A percentile compares a stretch with the other conserved stretches of the same genome.
phyloP scores from a whole-genome alignment of 2,113 vertebrate species.

The Gavia stellata region DNA sequence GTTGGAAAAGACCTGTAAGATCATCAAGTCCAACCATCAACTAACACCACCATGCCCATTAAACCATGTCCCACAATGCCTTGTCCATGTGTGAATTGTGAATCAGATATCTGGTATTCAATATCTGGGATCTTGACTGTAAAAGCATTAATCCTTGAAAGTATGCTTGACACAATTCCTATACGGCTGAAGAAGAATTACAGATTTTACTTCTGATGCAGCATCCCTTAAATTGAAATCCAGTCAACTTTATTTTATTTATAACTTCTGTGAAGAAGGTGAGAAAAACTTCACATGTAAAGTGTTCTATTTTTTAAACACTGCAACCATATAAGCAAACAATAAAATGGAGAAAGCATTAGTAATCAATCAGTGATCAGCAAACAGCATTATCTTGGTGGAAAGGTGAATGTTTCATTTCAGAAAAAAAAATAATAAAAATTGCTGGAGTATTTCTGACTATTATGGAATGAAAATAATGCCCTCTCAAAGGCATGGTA shows the following conservation, averaged over 20 bases:
- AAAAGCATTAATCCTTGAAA: neutral
- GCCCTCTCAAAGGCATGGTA: neutral
- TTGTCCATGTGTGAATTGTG: no score
- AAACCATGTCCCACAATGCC: no score
- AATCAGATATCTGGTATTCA: neutral
- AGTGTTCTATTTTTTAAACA: neutral
- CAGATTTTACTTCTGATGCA: neutral
- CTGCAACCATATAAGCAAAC: neutral
- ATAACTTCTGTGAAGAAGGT: neutral
- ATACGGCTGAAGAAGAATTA: neutral
- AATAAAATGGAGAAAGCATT: neutral
- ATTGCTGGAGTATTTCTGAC: neutral
- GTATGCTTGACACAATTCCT: neutral
- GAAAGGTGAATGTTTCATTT: neutral
- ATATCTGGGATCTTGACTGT: neutral
- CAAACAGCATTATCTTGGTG: neutral
- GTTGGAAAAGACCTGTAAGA: no score
- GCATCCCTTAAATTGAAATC: neutral
- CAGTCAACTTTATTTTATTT: neutral
- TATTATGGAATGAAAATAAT: neutral
- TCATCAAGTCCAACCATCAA: no score
- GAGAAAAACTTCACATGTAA: neutral
- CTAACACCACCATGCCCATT: no score
- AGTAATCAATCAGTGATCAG: neutral
- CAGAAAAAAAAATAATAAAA: neutral